Evolutionary conservation across 1,140 invertebrate genomes (phyloP).

Genomic region (Lepidurus packardi): DNA sequence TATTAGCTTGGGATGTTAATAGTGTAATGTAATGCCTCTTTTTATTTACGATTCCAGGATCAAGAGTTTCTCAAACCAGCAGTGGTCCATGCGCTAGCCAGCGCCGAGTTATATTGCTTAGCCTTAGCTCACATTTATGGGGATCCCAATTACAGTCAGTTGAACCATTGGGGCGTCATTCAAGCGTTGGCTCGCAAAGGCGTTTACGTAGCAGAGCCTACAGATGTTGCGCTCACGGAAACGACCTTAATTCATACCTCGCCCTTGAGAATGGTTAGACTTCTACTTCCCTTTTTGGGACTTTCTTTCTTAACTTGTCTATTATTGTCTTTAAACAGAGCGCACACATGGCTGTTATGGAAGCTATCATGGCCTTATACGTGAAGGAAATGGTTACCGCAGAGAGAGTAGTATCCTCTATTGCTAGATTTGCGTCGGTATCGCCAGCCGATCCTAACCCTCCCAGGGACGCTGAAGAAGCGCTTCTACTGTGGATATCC

Average conservation of each 20-base stretch:
- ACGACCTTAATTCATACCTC: slow-evolving; percentile 92
- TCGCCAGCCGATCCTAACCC: slow-evolving; percentile 48
- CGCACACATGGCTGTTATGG: slow-evolving; percentile 93
- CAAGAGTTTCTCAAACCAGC: slow-evolving; percentile 89
- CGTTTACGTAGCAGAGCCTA: slow-evolving; percentile 74
- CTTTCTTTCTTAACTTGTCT: not conserved
- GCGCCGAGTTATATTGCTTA: slow-evolving; percentile 92
- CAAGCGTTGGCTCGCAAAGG: slow-evolving; percentile 88
- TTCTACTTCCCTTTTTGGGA: not conserved
- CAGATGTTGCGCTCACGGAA: slow-evolving; percentile 84
- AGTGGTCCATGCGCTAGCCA: slow-evolving; percentile 83
- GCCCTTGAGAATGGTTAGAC: slow-evolving; percentile 84
- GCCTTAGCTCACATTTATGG: slow-evolving; percentile 93
- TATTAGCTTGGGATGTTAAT: too few relatives aligned
- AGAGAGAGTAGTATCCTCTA: slow-evolving; percentile 78
- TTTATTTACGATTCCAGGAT: slow-evolving; percentile 54
- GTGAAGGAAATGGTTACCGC: slow-evolving; percentile 85
- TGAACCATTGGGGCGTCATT: slow-evolving; percentile 89
- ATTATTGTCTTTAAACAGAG: slow-evolving; percentile 55
- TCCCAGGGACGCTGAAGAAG: slow-evolving; percentile 72
- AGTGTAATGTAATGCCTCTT: too few relatives aligned
- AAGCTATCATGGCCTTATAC: slow-evolving; percentile 92
- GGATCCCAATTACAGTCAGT: slow-evolving; percentile 89
- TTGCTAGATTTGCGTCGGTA: slow-evolving; percentile 62
- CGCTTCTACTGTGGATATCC: slow-evolving; percentile 85